A percentile compares a stretch with the other conserved stretches of the same genome.
Conservation (phyloP, 2,113 vertebrate genomes). For the Alligator mississippiensis region DNA sequence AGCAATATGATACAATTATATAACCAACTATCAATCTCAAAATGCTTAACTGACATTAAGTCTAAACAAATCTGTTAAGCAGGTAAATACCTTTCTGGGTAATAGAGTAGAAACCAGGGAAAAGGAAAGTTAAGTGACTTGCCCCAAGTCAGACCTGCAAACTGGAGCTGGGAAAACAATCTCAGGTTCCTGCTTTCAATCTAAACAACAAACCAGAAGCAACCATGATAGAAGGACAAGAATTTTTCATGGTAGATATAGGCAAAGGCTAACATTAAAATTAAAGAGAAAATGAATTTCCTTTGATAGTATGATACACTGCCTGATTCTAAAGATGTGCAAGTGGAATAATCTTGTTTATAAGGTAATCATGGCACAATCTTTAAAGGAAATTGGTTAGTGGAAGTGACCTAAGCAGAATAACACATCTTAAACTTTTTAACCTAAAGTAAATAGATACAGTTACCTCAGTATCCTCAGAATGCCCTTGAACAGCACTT, state of each 20-base stretch:
- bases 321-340: neutral
- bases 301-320: neutral
- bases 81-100: neutral
- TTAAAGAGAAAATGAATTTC: neutral
- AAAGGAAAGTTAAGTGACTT: accelerated
- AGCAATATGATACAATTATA: accelerated
- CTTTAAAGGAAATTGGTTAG: neutral
- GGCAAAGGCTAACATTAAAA: neutral
- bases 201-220: neutral
- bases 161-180: neutral
- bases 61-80: accelerated
- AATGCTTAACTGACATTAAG: neutral
- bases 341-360: neutral
- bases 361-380: slow-evolving; percentile 14
- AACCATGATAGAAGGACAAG: accelerated
- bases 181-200: accelerated
- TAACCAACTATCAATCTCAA: neutral
- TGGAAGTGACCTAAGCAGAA: neutral
- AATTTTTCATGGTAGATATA: accelerated
- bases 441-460: slow-evolving; percentile 49
- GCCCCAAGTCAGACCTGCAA: neutral
- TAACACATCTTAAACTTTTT: slow-evolving; percentile 14
- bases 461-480: slow-evolving; percentile 43
- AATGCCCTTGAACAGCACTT: slow-evolving; percentile 48
- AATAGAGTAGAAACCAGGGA: accelerated